A percentile compares a stretch with the other conserved stretches of the same genome.
Evolutionary conservation across 2,113 vertebrate species (phyloP).

Genomic region (Thamnaconus septentrionalis): DNA sequence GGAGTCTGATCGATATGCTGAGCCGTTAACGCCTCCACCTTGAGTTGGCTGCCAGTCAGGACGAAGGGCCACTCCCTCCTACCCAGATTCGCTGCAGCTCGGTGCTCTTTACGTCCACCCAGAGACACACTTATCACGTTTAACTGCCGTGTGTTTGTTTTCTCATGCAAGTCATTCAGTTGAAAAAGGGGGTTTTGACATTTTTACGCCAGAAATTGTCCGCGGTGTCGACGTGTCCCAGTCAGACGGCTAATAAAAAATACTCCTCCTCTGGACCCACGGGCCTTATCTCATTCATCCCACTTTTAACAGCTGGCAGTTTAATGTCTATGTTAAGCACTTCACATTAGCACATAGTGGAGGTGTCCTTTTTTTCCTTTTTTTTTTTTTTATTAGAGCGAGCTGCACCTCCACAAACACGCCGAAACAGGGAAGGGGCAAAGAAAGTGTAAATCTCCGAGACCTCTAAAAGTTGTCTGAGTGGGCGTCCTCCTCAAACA

Average conservation of each 20-base stretch:
- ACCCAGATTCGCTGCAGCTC: conserved; percentile 54
- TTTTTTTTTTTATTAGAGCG: background rate
- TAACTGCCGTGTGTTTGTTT: background rate
- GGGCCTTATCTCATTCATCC: background rate
- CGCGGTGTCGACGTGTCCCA: background rate
- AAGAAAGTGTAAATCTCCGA: background rate
- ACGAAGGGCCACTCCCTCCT: conserved; percentile 37
- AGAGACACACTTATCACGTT: background rate
- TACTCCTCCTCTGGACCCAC: background rate
- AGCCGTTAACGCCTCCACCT: conserved; percentile 43
- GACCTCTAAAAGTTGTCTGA: conserved; percentile 1
- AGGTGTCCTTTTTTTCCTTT: too few relatives aligned
- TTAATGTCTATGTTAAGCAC: background rate
- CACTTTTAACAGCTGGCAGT: background rate
- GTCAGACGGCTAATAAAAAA: background rate
- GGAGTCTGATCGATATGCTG: conserved; percentile 63
- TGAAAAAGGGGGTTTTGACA: background rate
- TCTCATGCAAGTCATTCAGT: background rate
- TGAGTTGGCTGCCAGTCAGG: conserved; percentile 66
- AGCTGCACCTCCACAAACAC: background rate
- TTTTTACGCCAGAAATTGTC: background rate
- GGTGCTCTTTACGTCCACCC: conserved; percentile 11
- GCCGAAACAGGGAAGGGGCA: background rate
- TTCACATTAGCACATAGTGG: background rate
- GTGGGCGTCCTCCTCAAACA: conserved; percentile 4